Base-by-base conservation (phyloP, 2,797 vertebrate species). In the Mallotus villosus region DNA sequence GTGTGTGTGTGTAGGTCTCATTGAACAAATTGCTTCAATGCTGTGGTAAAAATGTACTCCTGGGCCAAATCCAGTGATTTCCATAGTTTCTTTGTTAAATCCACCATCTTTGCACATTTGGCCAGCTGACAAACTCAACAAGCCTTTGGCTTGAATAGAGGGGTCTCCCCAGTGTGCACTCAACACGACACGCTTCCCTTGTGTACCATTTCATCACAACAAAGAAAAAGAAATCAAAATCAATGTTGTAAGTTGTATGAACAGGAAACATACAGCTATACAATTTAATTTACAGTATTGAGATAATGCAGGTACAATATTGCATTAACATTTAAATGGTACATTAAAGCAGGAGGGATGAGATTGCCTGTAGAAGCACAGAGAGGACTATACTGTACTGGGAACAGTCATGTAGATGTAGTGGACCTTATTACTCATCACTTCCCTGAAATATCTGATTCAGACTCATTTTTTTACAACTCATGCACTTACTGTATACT, bases 91-190 rank as follows among this genome's bases (percentile, higher is more conserved):
- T 32, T 16, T 24, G 49, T 6, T 64, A 34, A 21, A 11, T 64
- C 63, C 21, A 8, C 5, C 9, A 21, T 64, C 21, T 17, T 11
- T 41, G n/a, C 21, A 60, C 8, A 21, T 21, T 22, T 22, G 58
- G 58, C n/a, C 58, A 22, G 58, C 58, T 60, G 58, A 60, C 58
- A 60, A 60, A 60, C n/a, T 21, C 21, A 21, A 60, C 58, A 24
- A 60, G 21, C 7, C 22, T 12, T 41, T 22, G 5, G 29, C 34
- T 64, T 41, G 32, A 19, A 21, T 32, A 21, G 11, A 64, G 34
- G 34, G 17, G 1, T 41, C 9, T 64, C 32, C 29, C 19, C 22
- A 60, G 24, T 22, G 58, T 6, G 2, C 58, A n/a, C 58, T 60
- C 11, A 12, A 25, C 21, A 21, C 3, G 22, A 60, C 9, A 60